Evolutionary conservation across 2,113 vertebrate genomes (phyloP).

Genomic region (Sander lucioperca): DNA sequence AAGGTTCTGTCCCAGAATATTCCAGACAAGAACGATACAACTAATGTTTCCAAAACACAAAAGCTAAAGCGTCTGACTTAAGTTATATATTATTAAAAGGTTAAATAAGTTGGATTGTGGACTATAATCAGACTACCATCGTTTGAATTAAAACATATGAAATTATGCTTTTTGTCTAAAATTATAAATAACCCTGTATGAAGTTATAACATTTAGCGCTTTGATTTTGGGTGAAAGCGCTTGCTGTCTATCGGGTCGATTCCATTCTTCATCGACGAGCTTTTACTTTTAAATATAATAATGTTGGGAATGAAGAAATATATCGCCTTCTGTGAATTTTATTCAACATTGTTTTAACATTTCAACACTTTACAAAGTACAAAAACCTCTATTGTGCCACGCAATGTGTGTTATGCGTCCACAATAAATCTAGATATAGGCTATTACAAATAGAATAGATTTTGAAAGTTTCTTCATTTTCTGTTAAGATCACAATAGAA

Average conservation of each 20-base stretch:
- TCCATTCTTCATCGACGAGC: not conserved
- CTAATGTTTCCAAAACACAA: not conserved
- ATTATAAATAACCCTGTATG: too few relatives aligned
- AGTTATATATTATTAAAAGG: not conserved
- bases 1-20: not conserved
- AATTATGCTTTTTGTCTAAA: not conserved
- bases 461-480: not conserved
- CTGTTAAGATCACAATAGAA: not conserved
- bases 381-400: not conserved
- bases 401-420: too few relatives aligned
- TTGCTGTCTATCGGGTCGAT: not conserved
- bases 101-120: not conserved
- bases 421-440: not conserved
- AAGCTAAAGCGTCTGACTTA: too few relatives aligned
- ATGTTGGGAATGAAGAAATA: not conserved
- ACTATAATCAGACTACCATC: not conserved
- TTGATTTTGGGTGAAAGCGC: not conserved
- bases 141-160: not conserved
- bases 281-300: constrained; percentile 6
- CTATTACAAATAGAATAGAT: not conserved
- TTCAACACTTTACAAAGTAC: not conserved
- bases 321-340: not conserved
- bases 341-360: not conserved
- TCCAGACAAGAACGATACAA: not conserved
- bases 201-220: not conserved